These are phyloP conservation scores for Nasonia vitripennis DNA, from an alignment of 1,140 invertebrate genomes.

Conservation along the genomic window DNA sequence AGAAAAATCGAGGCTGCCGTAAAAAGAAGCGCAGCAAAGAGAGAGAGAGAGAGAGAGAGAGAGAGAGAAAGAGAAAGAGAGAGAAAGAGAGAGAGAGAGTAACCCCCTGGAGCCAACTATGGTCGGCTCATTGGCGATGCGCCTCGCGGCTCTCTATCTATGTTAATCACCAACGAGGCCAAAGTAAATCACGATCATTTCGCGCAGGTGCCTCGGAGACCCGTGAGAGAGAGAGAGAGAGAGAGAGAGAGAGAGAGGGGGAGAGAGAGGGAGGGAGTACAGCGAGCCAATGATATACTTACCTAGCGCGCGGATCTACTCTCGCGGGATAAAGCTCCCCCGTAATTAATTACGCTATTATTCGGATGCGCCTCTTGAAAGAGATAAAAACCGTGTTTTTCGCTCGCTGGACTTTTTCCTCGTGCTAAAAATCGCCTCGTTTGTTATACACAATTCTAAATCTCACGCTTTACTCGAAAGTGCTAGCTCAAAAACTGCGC, in stretches of 20 bases:
- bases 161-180: conserved; percentile 61
- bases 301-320: not conserved
- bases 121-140: conserved; percentile 11
- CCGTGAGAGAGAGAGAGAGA: not conserved
- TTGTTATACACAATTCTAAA: no score
- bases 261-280: not conserved
- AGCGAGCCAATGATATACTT: not conserved
- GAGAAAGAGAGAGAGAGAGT: not conserved
- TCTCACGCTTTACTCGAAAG: not conserved
- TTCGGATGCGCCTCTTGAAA: conserved; percentile 41
- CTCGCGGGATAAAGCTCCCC: conserved; percentile 60
- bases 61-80: not conserved
- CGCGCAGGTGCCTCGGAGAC: conserved; percentile 57
- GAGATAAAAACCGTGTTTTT: conserved; percentile 2
- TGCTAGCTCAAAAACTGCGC: not conserved
- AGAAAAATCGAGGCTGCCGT: not conserved
- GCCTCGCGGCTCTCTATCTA: conserved; percentile 58
- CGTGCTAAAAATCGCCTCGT: not conserved
- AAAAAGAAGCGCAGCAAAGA: not conserved
- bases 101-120: not conserved
- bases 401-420: not conserved
- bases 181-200: conserved; percentile 61
- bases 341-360: conserved; percentile 73
- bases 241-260: no score
- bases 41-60: not conserved